Base-by-base conservation (phyloP, 1,140 invertebrate genomes). In the Belonocnema kinseyi region DNA sequence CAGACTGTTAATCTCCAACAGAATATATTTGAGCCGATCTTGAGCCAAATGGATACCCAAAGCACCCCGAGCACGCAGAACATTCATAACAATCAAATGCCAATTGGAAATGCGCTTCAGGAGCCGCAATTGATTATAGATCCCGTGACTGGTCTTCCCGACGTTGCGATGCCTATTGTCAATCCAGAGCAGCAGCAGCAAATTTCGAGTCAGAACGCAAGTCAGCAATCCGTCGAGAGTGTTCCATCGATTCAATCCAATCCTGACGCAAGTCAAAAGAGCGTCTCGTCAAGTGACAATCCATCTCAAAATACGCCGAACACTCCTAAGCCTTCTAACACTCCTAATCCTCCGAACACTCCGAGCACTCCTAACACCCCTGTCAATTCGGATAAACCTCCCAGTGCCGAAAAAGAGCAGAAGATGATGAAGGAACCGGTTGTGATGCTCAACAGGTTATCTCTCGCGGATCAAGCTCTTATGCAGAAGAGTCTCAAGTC, bases 401-500 rank as follows among this genome's bases (percentile, higher is more conserved):
- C 56, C 52, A 88, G 89, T 73, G 78, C 85, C 1, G 86, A 88
- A 0, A 88, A 86, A 19, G 85, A 77, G 21, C 40, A 82, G 6
- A 88, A 87, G 75, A 51, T 88, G 13, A 74, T 92, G 46, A 92
- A 91, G 70, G 89, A 92, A 74, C 91, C 92, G 7, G 85, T 92
- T 12, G 93, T 94, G 71, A 93, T 93, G 91, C 87, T 94, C 74
- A 94, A 93, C 82, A 93, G 94, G 85, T 88, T 94, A 85, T 93
- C 93, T 19, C 82, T 91, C 46, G 92, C 94, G 72, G 94, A 95
- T 85, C 93, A 94, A 77, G 89, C 90, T 52, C 86, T 94, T 21
- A 94, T 95, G 93, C 93, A 94, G 78, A 92, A 93, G 82, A 94
- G 93, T 87, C 83, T 94, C 78, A 91, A 91, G 74, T 92, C 93